These are phyloP conservation scores for Drosophila formosana DNA, from an alignment of 2,888 invertebrate genomes.

Conservation along the genomic window DNA sequence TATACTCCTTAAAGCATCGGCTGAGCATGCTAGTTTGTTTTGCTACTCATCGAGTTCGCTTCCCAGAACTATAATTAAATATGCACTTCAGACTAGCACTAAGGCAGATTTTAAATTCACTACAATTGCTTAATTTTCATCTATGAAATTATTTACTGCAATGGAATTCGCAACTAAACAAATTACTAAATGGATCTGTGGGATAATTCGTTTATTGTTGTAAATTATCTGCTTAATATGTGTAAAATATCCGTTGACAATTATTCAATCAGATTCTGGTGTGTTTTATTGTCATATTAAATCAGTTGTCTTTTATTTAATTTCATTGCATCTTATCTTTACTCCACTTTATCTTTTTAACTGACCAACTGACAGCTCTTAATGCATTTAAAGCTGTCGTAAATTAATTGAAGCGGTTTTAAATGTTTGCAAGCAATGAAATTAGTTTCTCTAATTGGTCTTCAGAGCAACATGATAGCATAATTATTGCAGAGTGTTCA, in stretches of 20 bases:
- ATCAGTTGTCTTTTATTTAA: no score
- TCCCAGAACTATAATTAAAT: not conserved
- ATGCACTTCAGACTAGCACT: not conserved
- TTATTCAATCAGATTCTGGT: not conserved
- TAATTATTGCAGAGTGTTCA: constrained; percentile 5
- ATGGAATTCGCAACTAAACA: no score
- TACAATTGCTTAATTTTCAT: not conserved
- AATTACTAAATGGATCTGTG: no score
- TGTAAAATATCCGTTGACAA: not conserved
- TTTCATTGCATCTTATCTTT: no score
- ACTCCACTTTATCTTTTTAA: no score
- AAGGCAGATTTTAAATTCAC: not conserved
- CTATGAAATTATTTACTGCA: not conserved
- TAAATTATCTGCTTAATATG: not conserved
- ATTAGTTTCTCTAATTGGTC: no score
- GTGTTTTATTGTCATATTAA: not conserved
- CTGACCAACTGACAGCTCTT: no score
- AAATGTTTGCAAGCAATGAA: no score
- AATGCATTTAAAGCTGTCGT: not conserved
- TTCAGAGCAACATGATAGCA: not conserved
- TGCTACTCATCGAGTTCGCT: not conserved
- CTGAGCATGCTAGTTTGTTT: not conserved
- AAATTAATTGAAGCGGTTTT: not conserved
- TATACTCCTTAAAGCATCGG: constrained; percentile 20
- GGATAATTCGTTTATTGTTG: not conserved